Conservation (phyloP, 2,797 vertebrate species). For the Tragelaphus oryx region DNA sequence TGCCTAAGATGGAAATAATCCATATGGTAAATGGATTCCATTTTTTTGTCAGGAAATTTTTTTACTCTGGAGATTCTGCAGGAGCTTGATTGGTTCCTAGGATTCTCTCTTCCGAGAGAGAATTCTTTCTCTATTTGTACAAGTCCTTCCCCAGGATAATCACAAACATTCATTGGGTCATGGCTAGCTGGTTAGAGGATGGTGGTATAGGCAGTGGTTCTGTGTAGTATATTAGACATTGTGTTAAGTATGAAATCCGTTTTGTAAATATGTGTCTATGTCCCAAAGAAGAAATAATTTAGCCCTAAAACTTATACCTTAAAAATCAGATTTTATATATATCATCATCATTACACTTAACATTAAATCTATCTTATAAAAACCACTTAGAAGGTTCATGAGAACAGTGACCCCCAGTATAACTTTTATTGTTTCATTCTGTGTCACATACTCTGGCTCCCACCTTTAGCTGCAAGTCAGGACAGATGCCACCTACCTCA, state of each 20-base stretch:
- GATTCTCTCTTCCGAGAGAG: background rate
- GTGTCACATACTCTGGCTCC: background rate
- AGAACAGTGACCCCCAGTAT: background rate
- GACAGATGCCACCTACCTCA: background rate
- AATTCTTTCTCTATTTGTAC: background rate
- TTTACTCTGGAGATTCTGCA: background rate
- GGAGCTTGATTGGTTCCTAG: background rate
- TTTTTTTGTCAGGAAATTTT: constrained; percentile 26
- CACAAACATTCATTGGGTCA: background rate
- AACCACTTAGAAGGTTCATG: background rate
- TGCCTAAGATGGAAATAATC: constrained; percentile 42
- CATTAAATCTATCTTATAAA: background rate
- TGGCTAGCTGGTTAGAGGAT: background rate
- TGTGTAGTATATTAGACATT: background rate
- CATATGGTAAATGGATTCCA: constrained; percentile 49
- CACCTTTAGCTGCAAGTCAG: background rate
- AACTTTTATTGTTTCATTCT: background rate
- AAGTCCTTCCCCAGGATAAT: background rate
- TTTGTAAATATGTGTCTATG: background rate
- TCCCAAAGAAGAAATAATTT: constrained; percentile 3
- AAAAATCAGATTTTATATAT: background rate
- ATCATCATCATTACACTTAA: background rate
- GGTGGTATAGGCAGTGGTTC: background rate
- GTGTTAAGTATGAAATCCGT: background rate
- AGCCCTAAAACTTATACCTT: background rate